Percentiles rank a stretch among this genome's conserved stretches.
These are phyloP conservation scores for Boloria selene DNA, from an alignment of 2,888 invertebrate species.

Conservation along the genomic window DNA sequence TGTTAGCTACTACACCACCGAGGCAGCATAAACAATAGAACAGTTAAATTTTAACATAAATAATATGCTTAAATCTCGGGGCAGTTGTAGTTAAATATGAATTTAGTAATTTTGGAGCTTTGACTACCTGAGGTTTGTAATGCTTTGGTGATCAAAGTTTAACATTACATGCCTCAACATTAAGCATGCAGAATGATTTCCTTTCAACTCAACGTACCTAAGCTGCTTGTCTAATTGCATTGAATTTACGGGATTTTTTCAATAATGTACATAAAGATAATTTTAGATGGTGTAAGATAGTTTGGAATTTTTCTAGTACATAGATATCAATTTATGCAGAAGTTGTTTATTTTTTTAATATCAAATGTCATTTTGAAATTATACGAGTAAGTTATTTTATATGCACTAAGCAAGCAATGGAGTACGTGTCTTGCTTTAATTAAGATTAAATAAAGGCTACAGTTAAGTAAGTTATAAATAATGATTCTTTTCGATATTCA, in stretches of 20 bases:
- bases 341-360: too few relatives aligned
- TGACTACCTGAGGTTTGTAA: conserved; percentile 6
- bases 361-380: too few relatives aligned
- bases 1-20: too few relatives aligned
- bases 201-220: conserved; percentile 14
- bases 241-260: conserved; percentile 1
- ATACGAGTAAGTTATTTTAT: too few relatives aligned
- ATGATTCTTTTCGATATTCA: too few relatives aligned
- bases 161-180: conserved; percentile 20
- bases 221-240: conserved; percentile 9
- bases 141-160: conserved; percentile 18
- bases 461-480: too few relatives aligned
- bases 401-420: too few relatives aligned
- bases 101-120: conserved; percentile 19
- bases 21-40: not conserved
- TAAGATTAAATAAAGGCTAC: too few relatives aligned
- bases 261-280: not conserved
- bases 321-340: too few relatives aligned
- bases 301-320: too few relatives aligned
- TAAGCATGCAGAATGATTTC: conserved; percentile 27
- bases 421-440: too few relatives aligned
- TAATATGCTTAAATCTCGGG: not conserved
- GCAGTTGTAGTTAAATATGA: conserved; percentile 15
- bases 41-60: not conserved
- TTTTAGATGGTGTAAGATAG: too few relatives aligned